These are phyloP conservation scores for Drosophila nasuta DNA, from an alignment of 1,140 invertebrate species.

Conservation along the genomic window DNA sequence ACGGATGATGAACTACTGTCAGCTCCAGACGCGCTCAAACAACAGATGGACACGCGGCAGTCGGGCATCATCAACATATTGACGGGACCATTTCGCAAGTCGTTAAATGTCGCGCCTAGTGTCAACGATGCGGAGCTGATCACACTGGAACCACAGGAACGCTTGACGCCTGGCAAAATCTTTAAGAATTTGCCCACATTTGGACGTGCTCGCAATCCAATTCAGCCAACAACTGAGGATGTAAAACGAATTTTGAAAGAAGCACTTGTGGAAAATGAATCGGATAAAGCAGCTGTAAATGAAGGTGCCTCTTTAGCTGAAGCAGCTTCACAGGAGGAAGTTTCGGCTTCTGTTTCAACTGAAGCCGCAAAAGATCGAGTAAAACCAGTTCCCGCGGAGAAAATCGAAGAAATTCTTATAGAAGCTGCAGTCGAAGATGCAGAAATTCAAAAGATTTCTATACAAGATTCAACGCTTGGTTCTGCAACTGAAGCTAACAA, in stretches of 20 bases:
- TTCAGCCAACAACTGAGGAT: background rate
- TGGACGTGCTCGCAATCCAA: background rate
- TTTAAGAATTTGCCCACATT: constrained; percentile 27
- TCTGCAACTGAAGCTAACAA: background rate
- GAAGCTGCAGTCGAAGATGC: no score
- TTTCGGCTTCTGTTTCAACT: no score
- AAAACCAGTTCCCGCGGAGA: no score
- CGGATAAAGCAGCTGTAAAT: no score
- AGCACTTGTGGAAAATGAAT: background rate
- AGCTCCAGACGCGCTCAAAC: background rate
- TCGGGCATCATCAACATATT: constrained; percentile 52
- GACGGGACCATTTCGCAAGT: constrained; percentile 18
- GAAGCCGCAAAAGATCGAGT: no score
- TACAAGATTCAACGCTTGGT: background rate
- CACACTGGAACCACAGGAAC: background rate
- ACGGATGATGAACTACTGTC: constrained; percentile 1
- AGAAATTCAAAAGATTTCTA: background rate
- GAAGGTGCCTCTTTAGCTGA: background rate
- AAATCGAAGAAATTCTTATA: no score
- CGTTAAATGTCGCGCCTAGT: background rate
- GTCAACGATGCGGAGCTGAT: background rate
- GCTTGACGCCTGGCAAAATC: background rate
- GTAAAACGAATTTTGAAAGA: background rate
- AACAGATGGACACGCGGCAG: background rate
- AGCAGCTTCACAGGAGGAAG: background rate